phyloP scores from a whole-genome alignment of 2,888 invertebrate species.

The Eristalis intricaria region DNA sequence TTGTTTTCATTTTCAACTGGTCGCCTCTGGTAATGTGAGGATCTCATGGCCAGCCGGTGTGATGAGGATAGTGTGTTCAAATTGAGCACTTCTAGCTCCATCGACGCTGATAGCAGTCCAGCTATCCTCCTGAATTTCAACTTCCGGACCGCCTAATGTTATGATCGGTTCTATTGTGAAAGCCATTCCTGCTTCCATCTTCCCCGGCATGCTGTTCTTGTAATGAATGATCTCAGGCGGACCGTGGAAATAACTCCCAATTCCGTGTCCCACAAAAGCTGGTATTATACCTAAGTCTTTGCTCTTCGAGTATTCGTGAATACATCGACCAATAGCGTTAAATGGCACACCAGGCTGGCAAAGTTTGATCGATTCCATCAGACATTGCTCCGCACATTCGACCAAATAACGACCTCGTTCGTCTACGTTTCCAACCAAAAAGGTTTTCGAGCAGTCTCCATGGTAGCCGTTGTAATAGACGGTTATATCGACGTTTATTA shows the following conservation, averaged over 20 bases:
- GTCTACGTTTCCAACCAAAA: constrained; percentile 92
- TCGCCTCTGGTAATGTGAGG: constrained; percentile 83
- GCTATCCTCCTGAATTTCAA: constrained; percentile 90
- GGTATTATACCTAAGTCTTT: constrained; percentile 88
- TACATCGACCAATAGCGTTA: constrained; percentile 84
- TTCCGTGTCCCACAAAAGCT: constrained; percentile 94
- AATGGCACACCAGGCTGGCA: constrained; percentile 85
- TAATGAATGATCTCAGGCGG: constrained; percentile 94
- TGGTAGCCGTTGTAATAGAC: constrained; percentile 93
- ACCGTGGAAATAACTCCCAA: constrained; percentile 95
- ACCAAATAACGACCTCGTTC: constrained; percentile 87
- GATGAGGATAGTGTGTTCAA: constrained; percentile 94
- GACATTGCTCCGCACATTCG: constrained; percentile 86
- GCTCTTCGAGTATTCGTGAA: constrained; percentile 85
- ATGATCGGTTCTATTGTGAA: constrained; percentile 97
- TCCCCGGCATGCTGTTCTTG: constrained; percentile 85
- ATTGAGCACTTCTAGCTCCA: constrained; percentile 91
- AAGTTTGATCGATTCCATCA: constrained; percentile 84
- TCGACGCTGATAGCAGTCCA: constrained; percentile 96
- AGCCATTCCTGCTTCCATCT: constrained; percentile 94
- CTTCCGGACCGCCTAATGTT: constrained; percentile 87
- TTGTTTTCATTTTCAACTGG: constrained; percentile 45
- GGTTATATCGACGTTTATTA: constrained; percentile 94
- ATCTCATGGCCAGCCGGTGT: constrained; percentile 90
- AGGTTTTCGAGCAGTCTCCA: constrained; percentile 96